Evolutionary conservation across 2,888 invertebrate genomes (phyloP).

Genomic region (Lochmaea capreae): DNA sequence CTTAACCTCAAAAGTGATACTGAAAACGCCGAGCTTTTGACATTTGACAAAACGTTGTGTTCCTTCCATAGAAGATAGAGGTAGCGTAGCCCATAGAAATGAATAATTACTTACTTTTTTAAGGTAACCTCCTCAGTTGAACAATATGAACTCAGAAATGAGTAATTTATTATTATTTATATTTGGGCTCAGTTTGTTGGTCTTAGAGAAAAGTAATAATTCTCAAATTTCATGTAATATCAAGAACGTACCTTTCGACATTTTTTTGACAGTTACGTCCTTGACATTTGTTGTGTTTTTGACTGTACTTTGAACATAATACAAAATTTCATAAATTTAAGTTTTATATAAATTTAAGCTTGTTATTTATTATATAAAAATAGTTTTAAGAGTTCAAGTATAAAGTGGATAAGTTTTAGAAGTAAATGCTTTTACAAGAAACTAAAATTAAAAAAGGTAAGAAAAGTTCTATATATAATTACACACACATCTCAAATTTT

Average conservation of each 20-base stretch:
- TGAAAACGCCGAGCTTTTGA: constrained; percentile 2
- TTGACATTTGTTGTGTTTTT: constrained; percentile 21
- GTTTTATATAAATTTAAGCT: not conserved
- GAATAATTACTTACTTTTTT: not conserved
- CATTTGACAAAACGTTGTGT: not conserved
- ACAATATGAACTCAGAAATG: no score
- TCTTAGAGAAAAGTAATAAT: no score
- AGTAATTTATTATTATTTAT: no score
- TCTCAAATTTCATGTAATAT: not conserved
- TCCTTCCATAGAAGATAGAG: not conserved
- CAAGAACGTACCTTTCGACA: not conserved
- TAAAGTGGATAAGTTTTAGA: not conserved
- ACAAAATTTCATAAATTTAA: constrained; percentile 12
- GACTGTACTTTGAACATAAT: constrained; percentile 22
- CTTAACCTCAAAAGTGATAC: constrained; percentile 13
- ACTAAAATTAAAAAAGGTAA: constrained; percentile 3
- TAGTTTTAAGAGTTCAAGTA: not conserved
- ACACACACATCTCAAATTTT: not conserved
- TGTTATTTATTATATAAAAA: not conserved
- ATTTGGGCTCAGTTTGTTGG: no score
- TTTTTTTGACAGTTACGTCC: not conserved
- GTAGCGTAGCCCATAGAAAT: not conserved
- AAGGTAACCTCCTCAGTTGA: no score
- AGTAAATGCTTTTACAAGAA: not conserved
- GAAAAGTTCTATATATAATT: constrained; percentile 5